phyloP scores from a whole-genome alignment of 2,888 invertebrate genomes.

The Antitype chi region DNA sequence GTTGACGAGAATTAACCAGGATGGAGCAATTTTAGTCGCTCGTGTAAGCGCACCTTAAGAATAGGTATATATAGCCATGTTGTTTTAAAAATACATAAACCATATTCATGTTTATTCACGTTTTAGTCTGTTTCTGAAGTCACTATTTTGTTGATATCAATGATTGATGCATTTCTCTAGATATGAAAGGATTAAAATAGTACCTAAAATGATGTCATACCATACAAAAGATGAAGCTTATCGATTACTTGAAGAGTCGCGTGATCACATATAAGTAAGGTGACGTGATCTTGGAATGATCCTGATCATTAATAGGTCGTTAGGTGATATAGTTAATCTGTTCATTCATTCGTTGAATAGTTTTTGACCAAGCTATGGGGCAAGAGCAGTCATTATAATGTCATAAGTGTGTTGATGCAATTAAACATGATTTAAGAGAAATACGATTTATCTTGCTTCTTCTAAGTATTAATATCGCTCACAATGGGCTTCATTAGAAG shows the following conservation, averaged over 20 bases:
- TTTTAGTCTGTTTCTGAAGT: neutral
- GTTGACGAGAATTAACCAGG: too few relatives aligned
- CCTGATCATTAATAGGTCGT: constrained; percentile 8
- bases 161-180: constrained; percentile 23
- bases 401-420: constrained; percentile 2
- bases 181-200: constrained; percentile 26
- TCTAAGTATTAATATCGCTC: too few relatives aligned
- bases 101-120: neutral
- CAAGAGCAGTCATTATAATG: constrained; percentile 12
- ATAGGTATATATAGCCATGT: neutral
- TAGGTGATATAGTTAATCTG: constrained; percentile 15
- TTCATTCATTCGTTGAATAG: constrained; percentile 10
- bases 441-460: neutral
- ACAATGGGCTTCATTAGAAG: too few relatives aligned
- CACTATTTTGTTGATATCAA: constrained; percentile 7
- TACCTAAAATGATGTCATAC: neutral
- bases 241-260: constrained; percentile 6
- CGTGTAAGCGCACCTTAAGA: too few relatives aligned
- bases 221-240: neutral
- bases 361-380: constrained; percentile 27
- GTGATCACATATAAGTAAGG: too few relatives aligned
- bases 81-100: neutral
- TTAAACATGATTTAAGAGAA: neutral
- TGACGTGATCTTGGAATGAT: constrained; percentile 10
- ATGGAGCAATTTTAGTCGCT: too few relatives aligned